Percentiles rank a stretch among this genome's conserved stretches.
Conservation (phyloP, 1,140 invertebrate species). For the Brachionus koreanus region DNA sequence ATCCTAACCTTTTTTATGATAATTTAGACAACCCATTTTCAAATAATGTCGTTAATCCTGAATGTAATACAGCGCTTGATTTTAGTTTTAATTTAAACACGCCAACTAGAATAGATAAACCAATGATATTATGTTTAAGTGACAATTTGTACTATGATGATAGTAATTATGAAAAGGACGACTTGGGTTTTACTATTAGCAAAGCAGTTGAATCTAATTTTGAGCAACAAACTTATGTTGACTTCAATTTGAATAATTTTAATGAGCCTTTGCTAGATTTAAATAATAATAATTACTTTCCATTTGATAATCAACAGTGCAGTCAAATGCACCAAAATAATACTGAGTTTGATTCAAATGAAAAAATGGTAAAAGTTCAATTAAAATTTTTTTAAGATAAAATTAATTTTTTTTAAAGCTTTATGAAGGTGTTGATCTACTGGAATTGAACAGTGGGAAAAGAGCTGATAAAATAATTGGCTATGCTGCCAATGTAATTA, state of each 20-base stretch:
- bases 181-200: background rate
- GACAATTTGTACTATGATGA: constrained; percentile 33
- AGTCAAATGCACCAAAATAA: background rate
- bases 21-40: background rate
- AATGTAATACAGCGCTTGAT: background rate
- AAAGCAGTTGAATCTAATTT: background rate
- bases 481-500: background rate
- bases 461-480: background rate
- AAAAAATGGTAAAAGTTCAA: background rate
- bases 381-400: background rate
- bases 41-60: background rate
- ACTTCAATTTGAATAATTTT: background rate
- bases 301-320: background rate
- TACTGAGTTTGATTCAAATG: background rate
- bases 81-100: background rate
- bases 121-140: background rate
- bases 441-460: background rate
- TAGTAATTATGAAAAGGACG: constrained; percentile 35
- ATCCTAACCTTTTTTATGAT: background rate
- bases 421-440: constrained; percentile 1
- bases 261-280: background rate
- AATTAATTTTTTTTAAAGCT: background rate
- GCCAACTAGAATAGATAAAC: constrained; percentile 19
- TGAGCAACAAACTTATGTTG: background rate
- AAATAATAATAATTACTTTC: background rate